A percentile compares a stretch with the other conserved stretches of the same genome.
phyloP scores from a whole-genome alignment of 2,888 invertebrate genomes.

The Agelastica alni region DNA sequence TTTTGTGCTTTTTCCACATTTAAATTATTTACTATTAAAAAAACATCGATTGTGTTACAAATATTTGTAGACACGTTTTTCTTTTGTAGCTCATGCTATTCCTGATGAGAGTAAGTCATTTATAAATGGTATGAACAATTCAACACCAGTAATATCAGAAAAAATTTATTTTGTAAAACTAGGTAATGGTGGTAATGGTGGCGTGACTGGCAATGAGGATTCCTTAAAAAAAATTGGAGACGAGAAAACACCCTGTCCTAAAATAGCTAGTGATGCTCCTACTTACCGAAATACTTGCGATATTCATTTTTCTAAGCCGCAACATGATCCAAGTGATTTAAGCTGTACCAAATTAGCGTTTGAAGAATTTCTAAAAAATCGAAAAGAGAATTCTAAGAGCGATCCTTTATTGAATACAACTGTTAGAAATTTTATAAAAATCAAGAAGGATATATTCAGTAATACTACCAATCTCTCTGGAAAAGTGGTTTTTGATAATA shows the following conservation, averaged over 20 bases:
- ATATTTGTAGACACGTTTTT: no score
- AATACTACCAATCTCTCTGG: slow-evolving; percentile 25
- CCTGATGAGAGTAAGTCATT: slow-evolving; percentile 28
- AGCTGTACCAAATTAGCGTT: slow-evolving; percentile 36
- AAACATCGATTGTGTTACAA: no score
- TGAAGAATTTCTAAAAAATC: slow-evolving; percentile 38
- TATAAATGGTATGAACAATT: slow-evolving; percentile 28
- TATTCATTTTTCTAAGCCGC: slow-evolving; percentile 31
- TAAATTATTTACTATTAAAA: no score
- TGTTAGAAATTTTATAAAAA: slow-evolving; percentile 37
- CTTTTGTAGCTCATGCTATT: slow-evolving; percentile 33
- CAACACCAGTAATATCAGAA: slow-evolving; percentile 35
- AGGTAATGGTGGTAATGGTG: slow-evolving; percentile 29
- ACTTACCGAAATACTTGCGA: slow-evolving; percentile 30
- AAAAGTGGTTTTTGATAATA: slow-evolving; percentile 26
- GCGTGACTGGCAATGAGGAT: slow-evolving; percentile 2
- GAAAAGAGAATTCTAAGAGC: slow-evolving; percentile 30
- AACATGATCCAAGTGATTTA: slow-evolving; percentile 31
- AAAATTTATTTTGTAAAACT: slow-evolving; percentile 38
- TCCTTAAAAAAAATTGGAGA: neutral
- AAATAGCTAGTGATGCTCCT: slow-evolving; percentile 5
- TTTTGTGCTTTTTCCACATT: no score
- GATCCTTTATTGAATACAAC: slow-evolving; percentile 34
- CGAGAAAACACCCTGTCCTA: neutral
- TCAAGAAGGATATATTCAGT: slow-evolving; percentile 38